Percentiles rank a stretch among this genome's conserved stretches.
These are phyloP conservation scores for Anguilla obscura DNA, from an alignment of 2,797 vertebrate genomes.

Conservation along the genomic window DNA sequence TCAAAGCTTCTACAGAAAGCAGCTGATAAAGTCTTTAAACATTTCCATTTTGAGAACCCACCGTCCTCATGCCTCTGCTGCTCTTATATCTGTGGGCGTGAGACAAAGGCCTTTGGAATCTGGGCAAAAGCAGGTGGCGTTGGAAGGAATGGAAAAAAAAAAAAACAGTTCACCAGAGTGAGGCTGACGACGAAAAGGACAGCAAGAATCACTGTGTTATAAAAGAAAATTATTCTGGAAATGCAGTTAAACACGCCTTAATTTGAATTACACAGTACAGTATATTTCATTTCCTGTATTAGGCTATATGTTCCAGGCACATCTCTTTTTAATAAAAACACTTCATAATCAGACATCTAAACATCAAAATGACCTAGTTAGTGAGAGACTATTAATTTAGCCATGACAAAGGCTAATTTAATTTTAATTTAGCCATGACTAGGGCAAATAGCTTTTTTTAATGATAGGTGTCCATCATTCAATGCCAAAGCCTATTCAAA, in stretches of 20 bases:
- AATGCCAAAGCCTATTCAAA: conserved; percentile 8
- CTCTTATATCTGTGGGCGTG: not conserved
- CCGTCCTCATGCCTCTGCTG: not conserved
- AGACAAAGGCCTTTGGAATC: not conserved
- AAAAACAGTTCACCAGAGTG: not conserved
- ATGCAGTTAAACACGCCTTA: not conserved
- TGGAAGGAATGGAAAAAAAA: not conserved
- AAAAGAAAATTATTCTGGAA: not conserved
- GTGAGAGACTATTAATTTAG: conserved; percentile 26
- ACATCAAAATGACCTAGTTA: conserved; percentile 5
- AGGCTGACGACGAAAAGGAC: not conserved
- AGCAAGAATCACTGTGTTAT: not conserved
- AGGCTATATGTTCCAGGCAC: not conserved
- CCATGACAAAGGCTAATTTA: conserved; percentile 3
- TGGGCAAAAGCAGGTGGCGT: not conserved
- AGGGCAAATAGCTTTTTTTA: not conserved
- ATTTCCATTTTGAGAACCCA: not conserved
- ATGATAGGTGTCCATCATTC: conserved; percentile 25
- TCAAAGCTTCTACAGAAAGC: not conserved
- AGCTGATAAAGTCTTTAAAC: not conserved
- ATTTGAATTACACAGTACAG: not conserved
- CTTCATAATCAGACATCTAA: conserved; percentile 3
- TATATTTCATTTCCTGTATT: not conserved
- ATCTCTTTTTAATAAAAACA: conserved; percentile 21
- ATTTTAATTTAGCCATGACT: conserved; percentile 21